Base-by-base conservation (phyloP, 1,140 invertebrate species). In the Lutraria rhynchaena region DNA sequence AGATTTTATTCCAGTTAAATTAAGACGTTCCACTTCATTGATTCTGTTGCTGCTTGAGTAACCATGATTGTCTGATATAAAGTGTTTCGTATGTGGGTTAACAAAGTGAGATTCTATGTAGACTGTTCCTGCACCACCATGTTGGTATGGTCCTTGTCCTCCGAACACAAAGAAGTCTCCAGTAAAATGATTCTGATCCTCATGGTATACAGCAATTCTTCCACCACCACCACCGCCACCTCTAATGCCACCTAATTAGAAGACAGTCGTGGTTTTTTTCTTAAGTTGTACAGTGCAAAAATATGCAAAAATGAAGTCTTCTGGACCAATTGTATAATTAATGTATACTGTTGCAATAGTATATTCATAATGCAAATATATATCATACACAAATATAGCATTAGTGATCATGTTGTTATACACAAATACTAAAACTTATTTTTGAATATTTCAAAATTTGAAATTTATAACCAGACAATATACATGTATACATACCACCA, bases 221-320 rank as follows among this genome's bases (percentile, higher is more conserved):
- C 88, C 88, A 55, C 88, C 88, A 35, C 76, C 86, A 24, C 88
- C 88, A 49, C 86, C 88, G 37, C 88, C 88, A 71, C 87, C 87
- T 73, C 76, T 67, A 27, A 33, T 74, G 7, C 73, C 83, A 61
- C 84, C 88, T 86, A 44, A n/a, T n/a, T n/a, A n/a, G n/a, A n/a
- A n/a, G n/a, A n/a, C n/a, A n/a, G n/a, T n/a, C n/a, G n/a, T n/a
- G n/a, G n/a, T n/a, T n/a, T n/a, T n/a, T n/a, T n/a, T n/a, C n/a
- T n/a, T n/a, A n/a, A n/a, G n/a, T n/a, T n/a, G n/a, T n/a, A n/a
- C n/a, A n/a, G n/a, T n/a, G n/a, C n/a, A n/a, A n/a, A n/a, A n/a
- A n/a, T n/a, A n/a, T n/a, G n/a, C n/a, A n/a, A n/a, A n/a, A n/a
- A n/a, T n/a, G n/a, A n/a, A n/a, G n/a, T n/a, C n/a, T n/a, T n/a